Percentiles rank a stretch among this genome's conserved stretches.
phyloP scores from a whole-genome alignment of 2,113 vertebrate species.

The Eurypyga helias region DNA sequence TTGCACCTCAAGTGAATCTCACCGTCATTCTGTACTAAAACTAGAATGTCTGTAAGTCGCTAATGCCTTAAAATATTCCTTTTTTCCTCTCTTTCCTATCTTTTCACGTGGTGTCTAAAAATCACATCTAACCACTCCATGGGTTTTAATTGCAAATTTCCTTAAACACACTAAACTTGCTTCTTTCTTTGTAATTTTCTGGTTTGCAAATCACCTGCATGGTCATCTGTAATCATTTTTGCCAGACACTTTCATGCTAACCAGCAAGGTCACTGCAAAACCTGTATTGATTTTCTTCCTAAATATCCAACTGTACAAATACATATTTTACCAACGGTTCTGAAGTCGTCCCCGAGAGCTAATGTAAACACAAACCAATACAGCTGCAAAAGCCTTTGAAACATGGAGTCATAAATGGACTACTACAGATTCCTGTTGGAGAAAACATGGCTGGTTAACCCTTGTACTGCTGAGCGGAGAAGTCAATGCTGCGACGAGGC shows the following conservation, averaged over 20 bases:
- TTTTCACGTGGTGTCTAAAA: neutral
- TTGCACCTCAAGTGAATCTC: accelerated
- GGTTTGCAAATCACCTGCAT: neutral
- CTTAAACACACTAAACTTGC: neutral
- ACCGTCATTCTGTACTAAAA: accelerated
- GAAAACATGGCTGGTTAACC: neutral
- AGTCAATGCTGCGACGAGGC: neutral
- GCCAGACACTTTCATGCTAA: neutral
- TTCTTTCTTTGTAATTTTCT: neutral
- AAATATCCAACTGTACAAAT: conserved; percentile 20
- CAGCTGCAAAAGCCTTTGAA: neutral
- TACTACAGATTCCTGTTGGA: neutral
- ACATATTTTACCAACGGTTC: neutral
- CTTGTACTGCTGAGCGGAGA: neutral
- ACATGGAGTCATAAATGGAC: neutral
- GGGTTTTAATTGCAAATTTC: neutral
- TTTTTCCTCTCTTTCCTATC: neutral
- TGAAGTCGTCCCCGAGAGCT: neutral
- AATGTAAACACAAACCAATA: neutral
- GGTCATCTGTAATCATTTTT: conserved; percentile 15
- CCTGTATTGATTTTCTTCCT: neutral
- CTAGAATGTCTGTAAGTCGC: accelerated
- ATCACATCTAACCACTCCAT: neutral
- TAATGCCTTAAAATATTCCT: neutral
- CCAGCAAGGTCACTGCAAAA: conserved; percentile 32